Base-by-base conservation (phyloP, 2,888 invertebrate genomes). In the Caenorhabditis sp. region DNA sequence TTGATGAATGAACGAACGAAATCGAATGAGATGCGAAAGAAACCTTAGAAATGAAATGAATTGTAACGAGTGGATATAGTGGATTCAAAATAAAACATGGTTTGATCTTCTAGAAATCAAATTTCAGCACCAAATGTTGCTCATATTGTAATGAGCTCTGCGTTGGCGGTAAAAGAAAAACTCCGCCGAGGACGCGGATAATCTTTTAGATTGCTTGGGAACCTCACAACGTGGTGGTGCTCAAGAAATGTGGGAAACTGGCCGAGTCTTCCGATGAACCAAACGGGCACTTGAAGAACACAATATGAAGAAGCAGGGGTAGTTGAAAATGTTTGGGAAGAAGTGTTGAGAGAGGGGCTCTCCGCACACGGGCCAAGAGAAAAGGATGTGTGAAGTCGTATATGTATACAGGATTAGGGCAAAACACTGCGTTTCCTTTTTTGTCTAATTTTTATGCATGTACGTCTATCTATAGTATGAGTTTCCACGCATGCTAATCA, bases 131-230 rank as follows among this genome's bases (percentile, higher is more conserved):
- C n/a, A n/a, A n/a, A n/a, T n/a, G n/a, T n/a, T n/a, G n/a, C 4
- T 9, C 13, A 9, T 35, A n/a, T 35, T 35, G 35, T 35, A 35
- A 35, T 35, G 35, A 35, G 35, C 30, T 9, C 5, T 9, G 5
- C 30, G 5, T 35, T 35, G 35, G 35, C 48, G 35, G 27, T 41
- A 56, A 63, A 50, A 61, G 35, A 63, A 45, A 61, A 73, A 58
- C 32, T 41, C 20, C 30, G 45, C 48, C 41, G 39, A 50, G 53
- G 24, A 1, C 13, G 61, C 61, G 74, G 62, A 75, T 76, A 71
- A 71, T 76, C 76, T 71, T 70, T 53, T 70, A 63, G 75, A 74
- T 74, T 70, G 75, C 70, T 76, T 71, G 76, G 65, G 76, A 75
- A 75, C 75, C 68, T 75, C 73, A 65, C 65, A 73, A 73, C 63